Base-by-base conservation (phyloP, 1,140 invertebrate species). In the Rhagoletis zephyria region DNA sequence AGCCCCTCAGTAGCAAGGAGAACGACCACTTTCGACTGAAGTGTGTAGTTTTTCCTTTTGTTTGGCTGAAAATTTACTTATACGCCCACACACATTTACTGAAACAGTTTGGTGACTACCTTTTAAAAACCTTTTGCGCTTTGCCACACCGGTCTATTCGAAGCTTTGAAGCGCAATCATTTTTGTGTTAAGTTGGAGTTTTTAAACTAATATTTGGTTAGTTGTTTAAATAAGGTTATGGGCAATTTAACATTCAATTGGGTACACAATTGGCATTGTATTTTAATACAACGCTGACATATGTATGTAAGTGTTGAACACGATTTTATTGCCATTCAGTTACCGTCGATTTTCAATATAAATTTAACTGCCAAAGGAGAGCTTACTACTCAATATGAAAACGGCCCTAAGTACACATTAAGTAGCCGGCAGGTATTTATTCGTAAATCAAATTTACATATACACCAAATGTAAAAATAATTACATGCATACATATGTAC, bases 181-280 rank as follows among this genome's bases (percentile, higher is more conserved):
- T 45, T 74, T 74, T 42, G 14, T 3, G 67, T 48, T 30, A 30
- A 30, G 1, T 30, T 48, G 12, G 67, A 14, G 42, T 40, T 10
- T 67, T 40, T 42, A 12, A 48, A 45, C 67, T 12, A 40, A 10
- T 67, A 42, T 42, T 67, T 67, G 65, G 40, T 48, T 74, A 74
- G 40, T 48, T 48, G 42, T 74, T 48, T 74, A n/a, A 74, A 48
- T 74, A 16, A 12, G 14, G 40, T 74, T 74, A 48, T 42, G 67
- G 67, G 16, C 67, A 74, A 74, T 74, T 74, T 48, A 42, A 48
- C 67, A 74, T 42, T 74, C 67, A 74, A 74, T 74, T 74, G 67
- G 67, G 67, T 42, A 48, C 40, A 74, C 42, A 74, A 74, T 74
- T 74, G 67, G 42, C 67, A 74, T 1, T 74, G 42, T 74, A 45